Evolutionary conservation across 2,797 vertebrate species (phyloP).

Genomic region (Propithecus deckenii): DNA sequence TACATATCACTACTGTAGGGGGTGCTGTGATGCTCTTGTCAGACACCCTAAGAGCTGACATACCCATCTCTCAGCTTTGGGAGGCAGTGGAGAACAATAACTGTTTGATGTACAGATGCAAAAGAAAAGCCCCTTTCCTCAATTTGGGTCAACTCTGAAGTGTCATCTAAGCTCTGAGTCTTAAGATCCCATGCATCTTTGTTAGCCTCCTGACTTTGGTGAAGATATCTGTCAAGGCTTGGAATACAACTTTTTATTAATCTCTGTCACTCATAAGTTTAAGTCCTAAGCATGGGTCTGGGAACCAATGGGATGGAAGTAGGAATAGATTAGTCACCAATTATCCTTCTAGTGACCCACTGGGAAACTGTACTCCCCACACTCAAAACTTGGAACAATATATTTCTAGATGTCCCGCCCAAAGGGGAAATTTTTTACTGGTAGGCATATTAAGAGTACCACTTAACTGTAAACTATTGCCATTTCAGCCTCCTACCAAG

Average conservation of each 20-base stretch:
- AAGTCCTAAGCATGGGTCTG: neutral
- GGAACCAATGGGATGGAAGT: neutral
- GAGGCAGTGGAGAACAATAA: neutral
- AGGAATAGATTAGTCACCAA: neutral
- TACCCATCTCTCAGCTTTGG: neutral
- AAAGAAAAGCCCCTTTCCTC: neutral
- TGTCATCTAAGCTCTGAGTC: neutral
- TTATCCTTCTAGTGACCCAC: neutral
- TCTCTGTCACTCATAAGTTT: neutral
- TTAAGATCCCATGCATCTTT: neutral
- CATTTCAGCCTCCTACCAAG: neutral
- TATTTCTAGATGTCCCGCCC: neutral
- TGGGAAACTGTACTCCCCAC: neutral
- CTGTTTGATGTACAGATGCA: neutral
- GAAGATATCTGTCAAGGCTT: neutral
- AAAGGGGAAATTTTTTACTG: neutral
- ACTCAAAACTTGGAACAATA: neutral
- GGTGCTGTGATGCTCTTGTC: neutral
- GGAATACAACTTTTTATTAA: neutral
- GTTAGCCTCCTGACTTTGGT: neutral
- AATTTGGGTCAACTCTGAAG: neutral
- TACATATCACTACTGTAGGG: neutral
- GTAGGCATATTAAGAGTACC: neutral
- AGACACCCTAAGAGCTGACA: neutral
- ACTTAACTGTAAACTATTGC: neutral